Conservation (phyloP, 2,113 vertebrate species). For the Grammomys dolichurus region DNA sequence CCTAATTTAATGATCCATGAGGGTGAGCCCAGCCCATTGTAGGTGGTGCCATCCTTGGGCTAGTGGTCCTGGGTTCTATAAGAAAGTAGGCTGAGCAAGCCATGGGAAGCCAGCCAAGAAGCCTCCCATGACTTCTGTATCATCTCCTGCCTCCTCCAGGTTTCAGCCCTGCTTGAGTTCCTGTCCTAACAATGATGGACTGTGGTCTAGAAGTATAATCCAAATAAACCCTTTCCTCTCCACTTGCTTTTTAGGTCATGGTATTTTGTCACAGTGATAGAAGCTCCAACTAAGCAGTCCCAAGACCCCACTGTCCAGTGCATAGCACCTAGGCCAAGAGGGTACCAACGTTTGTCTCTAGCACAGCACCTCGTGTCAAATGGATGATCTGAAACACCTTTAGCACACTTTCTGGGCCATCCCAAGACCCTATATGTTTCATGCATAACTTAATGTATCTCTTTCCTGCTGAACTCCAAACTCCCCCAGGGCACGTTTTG, state of each 20-base stretch:
- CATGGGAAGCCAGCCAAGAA: not conserved
- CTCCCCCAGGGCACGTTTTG: not conserved
- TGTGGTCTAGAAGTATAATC: not conserved
- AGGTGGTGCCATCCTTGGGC: not conserved
- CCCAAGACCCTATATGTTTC: not conserved
- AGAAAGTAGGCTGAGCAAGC: not conserved
- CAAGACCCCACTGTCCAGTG: not conserved
- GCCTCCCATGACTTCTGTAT: not conserved
- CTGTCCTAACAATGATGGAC: not conserved
- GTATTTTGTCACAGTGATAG: not conserved
- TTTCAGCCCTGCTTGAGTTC: not conserved
- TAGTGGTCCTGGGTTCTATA: not conserved
- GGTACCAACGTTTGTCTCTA: not conserved
- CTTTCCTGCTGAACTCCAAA: not conserved
- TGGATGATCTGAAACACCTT: not conserved
- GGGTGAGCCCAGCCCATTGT: not conserved
- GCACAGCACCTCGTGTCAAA: accelerated
- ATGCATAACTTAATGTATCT: not conserved
- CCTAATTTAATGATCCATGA: not conserved
- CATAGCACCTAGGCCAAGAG: not conserved
- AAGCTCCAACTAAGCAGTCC: not conserved
- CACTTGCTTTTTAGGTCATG: not conserved
- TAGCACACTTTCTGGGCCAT: not conserved
- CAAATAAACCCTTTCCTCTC: not conserved
- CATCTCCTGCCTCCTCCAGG: not conserved